Conservation (phyloP, 2,888 invertebrate species). For the Pseudococcus jackbeardsleyi region DNA sequence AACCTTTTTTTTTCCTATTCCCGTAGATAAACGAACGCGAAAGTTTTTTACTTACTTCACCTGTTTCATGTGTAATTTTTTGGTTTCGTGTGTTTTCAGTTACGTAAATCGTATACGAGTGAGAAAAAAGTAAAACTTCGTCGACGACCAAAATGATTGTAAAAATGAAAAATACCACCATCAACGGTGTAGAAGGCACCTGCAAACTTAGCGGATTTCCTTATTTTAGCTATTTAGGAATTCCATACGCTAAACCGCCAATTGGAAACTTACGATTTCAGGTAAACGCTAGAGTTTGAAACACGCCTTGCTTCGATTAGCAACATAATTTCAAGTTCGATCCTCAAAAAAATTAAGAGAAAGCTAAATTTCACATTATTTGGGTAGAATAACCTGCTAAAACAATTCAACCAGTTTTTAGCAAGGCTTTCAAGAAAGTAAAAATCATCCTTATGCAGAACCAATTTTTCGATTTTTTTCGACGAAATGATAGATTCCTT, state of each 20-base stretch:
- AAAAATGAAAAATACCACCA: conserved; percentile 46
- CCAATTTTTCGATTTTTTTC: too few species aligned
- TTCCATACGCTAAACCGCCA: conserved; percentile 61
- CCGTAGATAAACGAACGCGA: not conserved
- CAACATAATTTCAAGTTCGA: too few species aligned
- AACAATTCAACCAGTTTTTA: too few species aligned
- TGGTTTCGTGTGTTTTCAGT: not conserved
- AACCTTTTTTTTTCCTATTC: not conserved
- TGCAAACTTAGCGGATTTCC: conserved; percentile 43
- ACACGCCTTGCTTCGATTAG: too few species aligned
- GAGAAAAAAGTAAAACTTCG: not conserved
- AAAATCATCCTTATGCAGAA: too few species aligned
- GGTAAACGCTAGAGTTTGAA: conserved; percentile 15
- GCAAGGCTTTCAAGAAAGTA: too few species aligned
- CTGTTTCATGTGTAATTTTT: not conserved
- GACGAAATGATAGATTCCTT: too few species aligned
- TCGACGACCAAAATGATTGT: conserved; percentile 31
- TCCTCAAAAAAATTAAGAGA: too few species aligned
- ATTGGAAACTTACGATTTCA: conserved; percentile 61
- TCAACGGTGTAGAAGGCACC: conserved; percentile 55
- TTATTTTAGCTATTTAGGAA: conserved; percentile 58
- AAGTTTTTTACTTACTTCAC: not conserved
- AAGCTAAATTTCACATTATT: too few species aligned
- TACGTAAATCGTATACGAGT: not conserved
- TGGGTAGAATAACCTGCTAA: too few species aligned